Percentiles rank a stretch among this genome's conserved stretches.
These are phyloP conservation scores for Eueides isabella DNA, from an alignment of 1,140 invertebrate species.

Conservation along the genomic window DNA sequence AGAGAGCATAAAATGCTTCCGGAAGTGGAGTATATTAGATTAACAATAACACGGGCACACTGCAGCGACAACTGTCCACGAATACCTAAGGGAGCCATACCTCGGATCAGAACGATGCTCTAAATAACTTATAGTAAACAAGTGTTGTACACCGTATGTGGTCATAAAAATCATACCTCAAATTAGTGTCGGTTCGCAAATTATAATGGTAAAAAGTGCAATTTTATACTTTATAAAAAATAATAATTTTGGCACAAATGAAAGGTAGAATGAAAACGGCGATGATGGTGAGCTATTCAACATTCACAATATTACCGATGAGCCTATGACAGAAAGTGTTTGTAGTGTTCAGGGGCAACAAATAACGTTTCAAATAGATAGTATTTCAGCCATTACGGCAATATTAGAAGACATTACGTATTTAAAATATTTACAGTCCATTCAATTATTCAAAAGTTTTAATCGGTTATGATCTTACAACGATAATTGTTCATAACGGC, in stretches of 20 bases:
- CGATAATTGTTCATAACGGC: conserved; percentile 23
- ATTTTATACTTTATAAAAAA: too few relatives aligned
- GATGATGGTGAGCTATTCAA: conserved; percentile 29
- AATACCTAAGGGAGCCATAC: neutral
- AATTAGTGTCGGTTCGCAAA: conserved; percentile 41
- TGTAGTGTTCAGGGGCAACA: neutral
- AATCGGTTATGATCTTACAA: conserved; percentile 34
- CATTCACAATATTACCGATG: neutral
- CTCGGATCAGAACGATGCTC: neutral
- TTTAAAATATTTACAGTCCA: conserved; percentile 35
- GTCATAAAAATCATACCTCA: conserved; percentile 36
- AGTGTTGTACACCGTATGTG: conserved; percentile 35
- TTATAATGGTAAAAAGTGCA: conserved; percentile 19
- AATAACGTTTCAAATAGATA: conserved; percentile 49
- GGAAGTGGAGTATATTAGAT: too few relatives aligned
- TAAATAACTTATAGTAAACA: conserved; percentile 13
- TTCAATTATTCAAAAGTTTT: conserved; percentile 30
- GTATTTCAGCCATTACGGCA: conserved; percentile 46
- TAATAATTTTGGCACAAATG: conserved; percentile 8
- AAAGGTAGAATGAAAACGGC: conserved; percentile 20
- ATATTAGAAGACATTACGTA: conserved; percentile 41
- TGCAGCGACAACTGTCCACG: conserved; percentile 16
- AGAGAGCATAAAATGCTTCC: conserved; percentile 44
- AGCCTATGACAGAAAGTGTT: neutral
- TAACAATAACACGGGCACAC: conserved; percentile 40